Evolutionary conservation across 2,113 vertebrate genomes (phyloP).

Genomic region (Pedetes capensis): DNA sequence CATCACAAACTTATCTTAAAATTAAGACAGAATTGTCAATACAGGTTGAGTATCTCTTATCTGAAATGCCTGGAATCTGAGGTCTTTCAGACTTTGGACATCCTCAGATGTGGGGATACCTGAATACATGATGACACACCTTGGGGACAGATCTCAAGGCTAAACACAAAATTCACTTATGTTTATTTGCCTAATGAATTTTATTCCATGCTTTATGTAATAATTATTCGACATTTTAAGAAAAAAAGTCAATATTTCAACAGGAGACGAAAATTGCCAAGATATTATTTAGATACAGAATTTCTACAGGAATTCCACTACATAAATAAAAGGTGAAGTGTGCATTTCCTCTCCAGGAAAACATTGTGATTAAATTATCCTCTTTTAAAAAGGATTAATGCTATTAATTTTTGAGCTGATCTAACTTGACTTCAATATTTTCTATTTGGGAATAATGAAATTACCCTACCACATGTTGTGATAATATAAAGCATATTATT

Average conservation of each 20-base stretch:
- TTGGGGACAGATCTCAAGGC: not conserved
- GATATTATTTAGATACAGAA: not conserved
- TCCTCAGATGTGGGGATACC: not conserved
- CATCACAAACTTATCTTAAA: constrained; percentile 12
- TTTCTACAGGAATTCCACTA: not conserved
- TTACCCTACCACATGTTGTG: not conserved
- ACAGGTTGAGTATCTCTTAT: not conserved
- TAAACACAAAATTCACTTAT: not conserved
- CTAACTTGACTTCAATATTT: not conserved
- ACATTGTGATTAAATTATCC: not conserved
- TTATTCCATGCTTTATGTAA: not conserved
- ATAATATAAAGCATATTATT: not conserved
- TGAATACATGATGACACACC: not conserved
- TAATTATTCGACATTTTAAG: not conserved
- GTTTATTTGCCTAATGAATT: not conserved
- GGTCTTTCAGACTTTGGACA: not conserved
- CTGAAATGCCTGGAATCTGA: not conserved
- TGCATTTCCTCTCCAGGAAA: constrained; percentile 36
- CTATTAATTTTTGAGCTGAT: not conserved
- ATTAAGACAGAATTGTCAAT: not conserved
- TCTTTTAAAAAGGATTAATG: constrained; percentile 26
- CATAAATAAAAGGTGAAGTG: not conserved
- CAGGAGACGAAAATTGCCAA: constrained; percentile 36
- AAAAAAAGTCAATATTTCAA: constrained; percentile 3
- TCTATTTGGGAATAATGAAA: not conserved